Conservation (phyloP, 2,113 vertebrate genomes). For the Cheirogaleus medius region DNA sequence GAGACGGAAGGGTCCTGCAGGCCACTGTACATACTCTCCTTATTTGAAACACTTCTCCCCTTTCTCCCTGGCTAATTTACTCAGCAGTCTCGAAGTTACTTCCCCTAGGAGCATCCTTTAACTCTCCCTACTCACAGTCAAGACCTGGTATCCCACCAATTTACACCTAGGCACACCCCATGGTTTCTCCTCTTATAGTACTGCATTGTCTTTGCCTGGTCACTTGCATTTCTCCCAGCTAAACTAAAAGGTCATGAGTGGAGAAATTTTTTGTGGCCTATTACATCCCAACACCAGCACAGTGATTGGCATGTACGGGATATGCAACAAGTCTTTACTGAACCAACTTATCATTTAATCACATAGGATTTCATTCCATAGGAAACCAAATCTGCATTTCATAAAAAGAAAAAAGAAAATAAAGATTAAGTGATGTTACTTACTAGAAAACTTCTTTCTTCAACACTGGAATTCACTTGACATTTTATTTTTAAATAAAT, state of each 20-base stretch:
- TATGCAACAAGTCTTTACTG: neutral
- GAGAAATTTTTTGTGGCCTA: neutral
- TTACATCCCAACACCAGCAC: neutral
- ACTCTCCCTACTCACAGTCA: neutral
- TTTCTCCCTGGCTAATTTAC: neutral
- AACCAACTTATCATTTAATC: neutral
- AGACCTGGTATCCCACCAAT: accelerated
- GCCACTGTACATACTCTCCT: neutral
- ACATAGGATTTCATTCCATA: neutral
- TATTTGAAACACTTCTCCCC: neutral
- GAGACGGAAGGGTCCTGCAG: neutral
- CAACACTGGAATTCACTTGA: slow-evolving; percentile 92
- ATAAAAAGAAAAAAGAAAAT: neutral
- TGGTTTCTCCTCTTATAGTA: neutral
- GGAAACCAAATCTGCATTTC: neutral
- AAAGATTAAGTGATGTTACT: slow-evolving; percentile 74
- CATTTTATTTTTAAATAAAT: slow-evolving; percentile 95
- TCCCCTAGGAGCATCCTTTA: neutral
- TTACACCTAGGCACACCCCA: accelerated
- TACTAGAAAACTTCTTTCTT: slow-evolving; percentile 96
- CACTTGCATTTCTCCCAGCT: neutral
- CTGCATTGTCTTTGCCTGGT: neutral
- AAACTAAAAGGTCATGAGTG: neutral
- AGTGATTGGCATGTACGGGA: neutral
- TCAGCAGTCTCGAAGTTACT: neutral